These are phyloP conservation scores for Crocodylus rhombifer DNA, from an alignment of 2,797 vertebrate genomes.

Conservation along the genomic window DNA sequence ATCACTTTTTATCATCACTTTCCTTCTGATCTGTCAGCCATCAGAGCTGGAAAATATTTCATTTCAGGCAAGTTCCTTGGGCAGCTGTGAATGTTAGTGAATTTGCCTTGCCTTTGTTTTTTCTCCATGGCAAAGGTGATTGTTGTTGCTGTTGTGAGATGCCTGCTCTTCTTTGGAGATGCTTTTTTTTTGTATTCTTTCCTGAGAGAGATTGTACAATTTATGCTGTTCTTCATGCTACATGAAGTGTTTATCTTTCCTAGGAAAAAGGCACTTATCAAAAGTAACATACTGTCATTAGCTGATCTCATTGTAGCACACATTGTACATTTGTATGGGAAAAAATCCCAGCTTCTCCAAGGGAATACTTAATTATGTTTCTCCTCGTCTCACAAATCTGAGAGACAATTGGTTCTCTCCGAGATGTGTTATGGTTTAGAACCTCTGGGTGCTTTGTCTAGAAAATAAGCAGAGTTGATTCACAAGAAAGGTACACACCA, in stretches of 20 bases:
- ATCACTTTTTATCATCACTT: background rate
- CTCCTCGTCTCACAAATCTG: background rate
- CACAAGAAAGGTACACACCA: background rate
- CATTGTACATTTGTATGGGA: background rate
- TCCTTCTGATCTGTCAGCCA: background rate
- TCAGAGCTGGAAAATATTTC: background rate
- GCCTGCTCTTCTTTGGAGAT: background rate
- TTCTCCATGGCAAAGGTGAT: background rate
- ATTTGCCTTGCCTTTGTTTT: background rate
- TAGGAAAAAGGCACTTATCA: background rate
- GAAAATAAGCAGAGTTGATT: background rate
- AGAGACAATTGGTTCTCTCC: background rate
- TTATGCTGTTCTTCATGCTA: background rate
- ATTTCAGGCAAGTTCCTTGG: background rate
- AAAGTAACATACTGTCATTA: background rate
- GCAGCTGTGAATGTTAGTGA: background rate
- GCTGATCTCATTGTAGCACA: background rate
- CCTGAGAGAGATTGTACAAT: background rate
- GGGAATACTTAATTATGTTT: background rate
- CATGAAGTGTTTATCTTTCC: background rate
- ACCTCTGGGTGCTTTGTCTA: rapidly evolving
- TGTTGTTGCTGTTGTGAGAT: background rate
- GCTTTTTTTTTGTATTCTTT: background rate
- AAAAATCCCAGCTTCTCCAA: background rate
- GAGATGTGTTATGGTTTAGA: background rate